A percentile compares a stretch with the other conserved stretches of the same genome.
Conservation (phyloP, 2,797 vertebrate species). For the Acanthopagrus latus region DNA sequence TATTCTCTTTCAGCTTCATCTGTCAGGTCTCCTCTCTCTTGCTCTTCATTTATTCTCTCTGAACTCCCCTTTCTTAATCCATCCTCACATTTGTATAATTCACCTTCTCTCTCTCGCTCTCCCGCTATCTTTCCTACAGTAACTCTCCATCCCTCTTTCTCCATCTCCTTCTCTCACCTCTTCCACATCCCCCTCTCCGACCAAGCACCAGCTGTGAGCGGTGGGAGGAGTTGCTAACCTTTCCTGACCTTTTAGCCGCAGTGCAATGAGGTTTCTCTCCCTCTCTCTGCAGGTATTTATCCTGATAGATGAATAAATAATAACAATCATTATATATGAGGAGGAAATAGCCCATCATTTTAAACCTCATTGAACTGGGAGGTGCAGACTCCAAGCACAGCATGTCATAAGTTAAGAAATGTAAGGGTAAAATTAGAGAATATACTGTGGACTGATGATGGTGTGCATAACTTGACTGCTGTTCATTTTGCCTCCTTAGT, state of each 20-base stretch:
- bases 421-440: neutral
- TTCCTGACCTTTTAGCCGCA: conserved; percentile 76
- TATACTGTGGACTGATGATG: neutral
- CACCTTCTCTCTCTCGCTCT: conserved; percentile 4
- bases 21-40: neutral
- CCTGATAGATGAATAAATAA: conserved; percentile 66
- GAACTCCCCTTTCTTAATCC: conserved; percentile 4
- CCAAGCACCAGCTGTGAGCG: conserved; percentile 59
- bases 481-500: neutral
- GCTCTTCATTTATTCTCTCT: conserved; percentile 15
- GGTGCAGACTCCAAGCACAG: neutral
- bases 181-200: conserved; percentile 10
- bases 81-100: conserved; percentile 4
- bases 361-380: neutral
- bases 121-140: conserved; percentile 9
- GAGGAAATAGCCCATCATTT: conserved; percentile 14
- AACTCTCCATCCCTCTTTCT: conserved; percentile 5
- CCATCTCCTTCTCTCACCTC: neutral
- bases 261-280: conserved; percentile 31
- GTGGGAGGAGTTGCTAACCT: conserved; percentile 70
- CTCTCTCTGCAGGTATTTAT: conserved; percentile 46
- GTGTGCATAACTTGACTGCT: neutral
- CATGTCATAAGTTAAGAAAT: neutral
- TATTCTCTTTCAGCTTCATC: conserved; percentile 2
- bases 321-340: conserved; percentile 10